Evolutionary conservation across 2,113 vertebrate genomes (phyloP).

Genomic region (Rattus norvegicus): DNA sequence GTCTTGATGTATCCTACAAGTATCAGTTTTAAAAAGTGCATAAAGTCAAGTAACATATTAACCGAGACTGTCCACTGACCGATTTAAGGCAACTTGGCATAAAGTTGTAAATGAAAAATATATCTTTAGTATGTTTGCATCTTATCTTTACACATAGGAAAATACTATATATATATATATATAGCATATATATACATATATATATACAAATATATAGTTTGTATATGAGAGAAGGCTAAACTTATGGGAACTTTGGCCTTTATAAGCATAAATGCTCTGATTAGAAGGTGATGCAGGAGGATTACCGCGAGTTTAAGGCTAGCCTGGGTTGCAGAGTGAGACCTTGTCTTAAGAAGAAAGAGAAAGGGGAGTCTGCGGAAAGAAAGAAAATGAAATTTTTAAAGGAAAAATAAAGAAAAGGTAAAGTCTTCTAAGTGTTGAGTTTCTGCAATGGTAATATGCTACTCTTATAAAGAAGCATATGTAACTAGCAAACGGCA

Average conservation of each 20-base stretch:
- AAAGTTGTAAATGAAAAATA: conserved; percentile 7
- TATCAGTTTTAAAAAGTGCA: neutral
- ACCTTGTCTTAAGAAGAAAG: neutral
- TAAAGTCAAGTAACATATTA: conserved; percentile 9
- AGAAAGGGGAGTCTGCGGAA: neutral
- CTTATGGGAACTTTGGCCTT: neutral
- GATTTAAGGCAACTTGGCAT: neutral
- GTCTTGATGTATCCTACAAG: conserved; percentile 1
- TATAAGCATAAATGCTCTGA: neutral
- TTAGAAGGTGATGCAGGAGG: neutral
- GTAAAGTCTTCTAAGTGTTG: neutral
- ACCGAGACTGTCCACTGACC: neutral
- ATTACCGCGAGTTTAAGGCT: neutral
- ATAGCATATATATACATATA: too few species aligned
- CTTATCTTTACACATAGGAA: neutral
- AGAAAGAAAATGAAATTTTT: neutral
- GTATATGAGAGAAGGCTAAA: neutral
- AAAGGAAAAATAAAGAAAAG: neutral
- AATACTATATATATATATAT: neutral
- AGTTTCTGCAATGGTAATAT: conserved; percentile 39
- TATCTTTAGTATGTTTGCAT: neutral
- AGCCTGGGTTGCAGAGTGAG: neutral
- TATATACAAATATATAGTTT: neutral
- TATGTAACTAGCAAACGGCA: conserved; percentile 21
- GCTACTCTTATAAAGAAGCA: conserved; percentile 27